Evolutionary conservation across 2,113 vertebrate species (phyloP).

Genomic region (Atlantisia rogersi): DNA sequence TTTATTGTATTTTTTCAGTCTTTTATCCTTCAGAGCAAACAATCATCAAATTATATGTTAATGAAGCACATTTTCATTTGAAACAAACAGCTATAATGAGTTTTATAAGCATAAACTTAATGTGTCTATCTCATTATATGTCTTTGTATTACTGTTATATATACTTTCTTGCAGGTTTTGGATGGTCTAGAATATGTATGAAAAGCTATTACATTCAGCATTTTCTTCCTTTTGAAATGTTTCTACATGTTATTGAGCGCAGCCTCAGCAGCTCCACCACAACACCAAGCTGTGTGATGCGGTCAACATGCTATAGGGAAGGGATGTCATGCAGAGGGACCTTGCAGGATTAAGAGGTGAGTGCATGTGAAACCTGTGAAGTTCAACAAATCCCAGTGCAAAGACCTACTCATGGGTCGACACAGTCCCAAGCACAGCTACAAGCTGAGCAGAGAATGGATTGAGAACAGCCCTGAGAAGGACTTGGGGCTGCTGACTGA

Average conservation of each 20-base stretch:
- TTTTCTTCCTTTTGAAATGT: not conserved
- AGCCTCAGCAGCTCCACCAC: no score
- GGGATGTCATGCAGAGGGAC: no score
- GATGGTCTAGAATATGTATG: not conserved
- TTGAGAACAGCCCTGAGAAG: no score
- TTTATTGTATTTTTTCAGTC: not conserved
- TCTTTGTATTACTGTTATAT: not conserved
- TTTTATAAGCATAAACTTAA: not conserved
- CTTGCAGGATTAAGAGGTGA: no score
- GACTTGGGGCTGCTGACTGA: no score
- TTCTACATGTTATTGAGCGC: not conserved
- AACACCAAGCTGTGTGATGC: no score
- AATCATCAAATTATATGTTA: not conserved
- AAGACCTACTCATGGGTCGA: no score
- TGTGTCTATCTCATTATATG: not conserved
- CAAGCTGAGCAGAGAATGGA: no score
- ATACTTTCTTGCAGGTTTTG: not conserved
- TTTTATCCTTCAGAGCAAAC: not conserved
- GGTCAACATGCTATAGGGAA: no score
- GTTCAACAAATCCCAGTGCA: no score
- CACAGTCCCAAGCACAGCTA: no score
- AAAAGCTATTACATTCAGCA: not conserved
- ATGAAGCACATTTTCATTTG: not conserved
- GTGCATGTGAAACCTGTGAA: no score
- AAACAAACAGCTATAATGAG: not conserved